Evolutionary conservation across 2,888 invertebrate genomes (phyloP).

Genomic region (Leptogaster cylindrica): DNA sequence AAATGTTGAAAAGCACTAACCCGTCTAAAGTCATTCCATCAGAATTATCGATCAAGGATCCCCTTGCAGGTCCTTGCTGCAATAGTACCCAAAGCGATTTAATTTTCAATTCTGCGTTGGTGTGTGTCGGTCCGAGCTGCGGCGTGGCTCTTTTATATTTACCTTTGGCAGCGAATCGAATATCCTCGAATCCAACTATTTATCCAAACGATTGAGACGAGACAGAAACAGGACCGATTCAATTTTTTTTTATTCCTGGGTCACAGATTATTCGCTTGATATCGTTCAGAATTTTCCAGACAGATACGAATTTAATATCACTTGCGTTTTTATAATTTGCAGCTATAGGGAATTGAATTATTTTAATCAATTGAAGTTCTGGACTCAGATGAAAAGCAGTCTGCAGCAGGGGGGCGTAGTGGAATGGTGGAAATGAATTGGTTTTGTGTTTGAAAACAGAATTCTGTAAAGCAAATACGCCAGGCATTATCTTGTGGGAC

Average conservation of each 20-base stretch:
- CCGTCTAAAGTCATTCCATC: not conserved
- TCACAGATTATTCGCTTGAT: not conserved
- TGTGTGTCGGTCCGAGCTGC: not conserved
- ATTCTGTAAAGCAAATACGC: not conserved
- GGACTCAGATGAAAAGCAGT: not conserved
- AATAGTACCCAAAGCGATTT: not conserved
- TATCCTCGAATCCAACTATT: not conserved
- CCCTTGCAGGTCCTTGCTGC: not conserved
- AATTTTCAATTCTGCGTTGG: constrained; percentile 4
- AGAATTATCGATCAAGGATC: constrained; percentile 6
- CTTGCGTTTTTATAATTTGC: not conserved
- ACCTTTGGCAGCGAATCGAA: constrained; percentile 10
- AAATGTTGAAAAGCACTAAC: not conserved
- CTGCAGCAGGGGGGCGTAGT: not conserved
- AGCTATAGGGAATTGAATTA: not conserved
- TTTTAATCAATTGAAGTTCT: not conserved
- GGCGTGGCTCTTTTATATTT: not conserved
- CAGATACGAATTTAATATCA: not conserved
- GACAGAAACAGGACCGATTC: not conserved
- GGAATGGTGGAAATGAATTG: not conserved
- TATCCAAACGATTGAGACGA: not conserved
- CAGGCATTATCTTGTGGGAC: not conserved
- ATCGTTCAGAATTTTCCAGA: not conserved
- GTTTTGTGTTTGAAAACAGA: not conserved
- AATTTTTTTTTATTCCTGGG: not conserved